Conservation (phyloP, 2,797 vertebrate genomes). For the Rhynchotus rufescens region DNA sequence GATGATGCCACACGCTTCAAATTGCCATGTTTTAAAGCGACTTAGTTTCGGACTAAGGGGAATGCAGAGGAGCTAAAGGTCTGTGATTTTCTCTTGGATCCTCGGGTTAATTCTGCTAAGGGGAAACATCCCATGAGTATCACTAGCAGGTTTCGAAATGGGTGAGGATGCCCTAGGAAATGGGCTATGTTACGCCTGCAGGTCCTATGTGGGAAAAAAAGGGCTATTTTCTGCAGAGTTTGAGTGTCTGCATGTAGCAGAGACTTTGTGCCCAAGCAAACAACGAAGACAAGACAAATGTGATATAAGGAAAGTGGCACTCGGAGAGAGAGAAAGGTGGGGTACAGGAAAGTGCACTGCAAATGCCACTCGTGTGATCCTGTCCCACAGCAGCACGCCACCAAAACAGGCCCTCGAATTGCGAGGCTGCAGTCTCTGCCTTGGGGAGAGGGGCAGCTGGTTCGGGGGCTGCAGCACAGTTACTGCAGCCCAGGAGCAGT, state of each 20-base stretch:
- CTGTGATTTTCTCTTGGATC: neutral
- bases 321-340: no score
- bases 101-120: neutral
- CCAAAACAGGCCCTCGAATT: neutral
- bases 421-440: neutral
- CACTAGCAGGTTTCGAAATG: neutral
- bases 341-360: neutral
- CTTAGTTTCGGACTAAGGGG: neutral
- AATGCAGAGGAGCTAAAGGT: neutral
- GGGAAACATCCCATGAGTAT: neutral
- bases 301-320: neutral
- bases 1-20: conserved; percentile 67
- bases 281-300: neutral
- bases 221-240: neutral
- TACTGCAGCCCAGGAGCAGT: neutral
- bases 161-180: neutral
- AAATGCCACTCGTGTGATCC: neutral
- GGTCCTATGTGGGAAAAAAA: neutral
- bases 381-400: neutral
- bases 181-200: rapidly evolving
- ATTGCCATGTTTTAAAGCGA: conserved; percentile 13
- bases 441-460: neutral
- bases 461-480: neutral
- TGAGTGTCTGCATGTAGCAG: neutral
- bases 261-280: neutral